A percentile compares a stretch with the other conserved stretches of the same genome.
Evolutionary conservation across 2,113 vertebrate genomes (phyloP).

Genomic region (Saccopteryx leptura): DNA sequence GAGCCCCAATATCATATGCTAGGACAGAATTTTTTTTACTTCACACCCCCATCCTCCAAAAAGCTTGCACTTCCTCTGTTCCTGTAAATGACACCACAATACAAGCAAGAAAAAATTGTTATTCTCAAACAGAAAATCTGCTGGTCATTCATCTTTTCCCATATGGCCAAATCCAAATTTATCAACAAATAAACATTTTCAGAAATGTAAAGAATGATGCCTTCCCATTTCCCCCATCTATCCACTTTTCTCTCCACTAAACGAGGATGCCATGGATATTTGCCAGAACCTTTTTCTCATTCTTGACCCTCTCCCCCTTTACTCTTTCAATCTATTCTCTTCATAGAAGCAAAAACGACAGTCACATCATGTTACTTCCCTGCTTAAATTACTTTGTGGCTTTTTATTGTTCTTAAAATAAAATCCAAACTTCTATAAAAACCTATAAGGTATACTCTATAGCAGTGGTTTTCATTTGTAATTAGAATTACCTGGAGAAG

Average conservation of each 20-base stretch:
- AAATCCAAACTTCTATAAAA: not conserved
- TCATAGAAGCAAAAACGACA: not conserved
- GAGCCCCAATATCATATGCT: not conserved
- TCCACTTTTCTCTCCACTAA: not conserved
- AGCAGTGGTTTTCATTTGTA: not conserved
- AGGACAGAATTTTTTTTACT: not conserved
- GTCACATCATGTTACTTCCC: not conserved
- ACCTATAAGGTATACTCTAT: not conserved
- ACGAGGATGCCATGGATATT: not conserved
- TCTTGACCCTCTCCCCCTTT: not conserved
- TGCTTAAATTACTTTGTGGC: constrained; percentile 19
- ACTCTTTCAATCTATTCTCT: not conserved
- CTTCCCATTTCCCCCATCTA: not conserved
- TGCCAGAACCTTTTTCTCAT: not conserved
- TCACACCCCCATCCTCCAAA: not conserved
- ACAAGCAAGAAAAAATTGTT: not conserved
- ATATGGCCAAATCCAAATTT: not conserved
- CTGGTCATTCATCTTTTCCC: not conserved
- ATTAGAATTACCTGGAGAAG: constrained; percentile 7
- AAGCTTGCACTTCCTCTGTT: not conserved
- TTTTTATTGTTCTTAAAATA: constrained; percentile 38
- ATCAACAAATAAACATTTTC: not conserved
- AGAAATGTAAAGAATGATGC: not conserved
- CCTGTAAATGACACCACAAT: not conserved
- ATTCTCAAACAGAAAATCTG: not conserved